phyloP scores from a whole-genome alignment of 2,888 invertebrate species.

The Charanyca ferruginea region DNA sequence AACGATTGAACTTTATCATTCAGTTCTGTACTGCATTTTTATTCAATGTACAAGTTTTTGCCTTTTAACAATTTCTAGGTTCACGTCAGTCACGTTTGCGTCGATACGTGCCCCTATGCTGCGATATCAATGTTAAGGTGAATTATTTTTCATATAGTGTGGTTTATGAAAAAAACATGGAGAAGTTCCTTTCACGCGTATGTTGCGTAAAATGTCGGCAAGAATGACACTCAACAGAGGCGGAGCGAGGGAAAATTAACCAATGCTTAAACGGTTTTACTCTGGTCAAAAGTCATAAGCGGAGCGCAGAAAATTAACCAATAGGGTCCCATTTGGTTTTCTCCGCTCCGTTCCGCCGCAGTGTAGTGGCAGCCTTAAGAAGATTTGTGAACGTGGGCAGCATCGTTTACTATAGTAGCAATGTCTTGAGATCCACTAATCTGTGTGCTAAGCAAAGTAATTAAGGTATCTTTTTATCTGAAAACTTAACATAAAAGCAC shows the following conservation, averaged over 20 bases:
- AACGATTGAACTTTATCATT: slow-evolving; percentile 59
- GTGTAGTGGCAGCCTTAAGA: neutral
- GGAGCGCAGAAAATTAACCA: neutral
- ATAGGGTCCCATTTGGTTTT: neutral
- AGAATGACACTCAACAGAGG: neutral
- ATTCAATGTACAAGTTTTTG: slow-evolving; percentile 25
- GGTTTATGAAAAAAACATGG: neutral
- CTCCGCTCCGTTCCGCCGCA: neutral
- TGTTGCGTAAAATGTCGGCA: no score
- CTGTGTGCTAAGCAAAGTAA: no score
- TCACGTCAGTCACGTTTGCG: slow-evolving; percentile 40
- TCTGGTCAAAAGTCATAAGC: no score
- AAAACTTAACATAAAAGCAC: no score
- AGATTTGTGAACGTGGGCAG: no score
- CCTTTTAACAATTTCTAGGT: slow-evolving; percentile 50
- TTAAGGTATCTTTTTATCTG: no score
- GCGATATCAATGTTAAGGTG: slow-evolving; percentile 25
- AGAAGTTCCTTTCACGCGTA: neutral
- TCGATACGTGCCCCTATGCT: slow-evolving; percentile 43
- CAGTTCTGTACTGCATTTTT: slow-evolving; percentile 15
- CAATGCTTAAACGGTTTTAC: no score
- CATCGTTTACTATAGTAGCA: no score
- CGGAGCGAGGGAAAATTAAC: neutral
- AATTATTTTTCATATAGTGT: slow-evolving; percentile 14
- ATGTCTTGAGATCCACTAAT: no score